Conservation (phyloP, 2,797 vertebrate species). For the Gadopsis marmoratus region DNA sequence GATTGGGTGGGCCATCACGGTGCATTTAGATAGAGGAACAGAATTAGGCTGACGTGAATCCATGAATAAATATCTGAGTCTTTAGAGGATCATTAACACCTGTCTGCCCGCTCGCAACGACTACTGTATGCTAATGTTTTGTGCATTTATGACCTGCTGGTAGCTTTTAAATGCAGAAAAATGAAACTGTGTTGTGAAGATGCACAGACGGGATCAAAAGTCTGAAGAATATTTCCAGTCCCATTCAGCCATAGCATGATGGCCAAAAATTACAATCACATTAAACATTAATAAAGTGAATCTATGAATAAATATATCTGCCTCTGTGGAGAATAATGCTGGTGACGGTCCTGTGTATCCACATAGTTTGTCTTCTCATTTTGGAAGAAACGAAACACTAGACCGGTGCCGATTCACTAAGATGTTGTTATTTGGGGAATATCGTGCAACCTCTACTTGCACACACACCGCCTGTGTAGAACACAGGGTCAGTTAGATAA, state of each 20-base stretch:
- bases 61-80: constrained; percentile 78
- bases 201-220: constrained; percentile 49
- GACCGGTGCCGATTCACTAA: background rate
- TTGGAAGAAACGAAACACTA: constrained; percentile 9
- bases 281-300: constrained; percentile 71
- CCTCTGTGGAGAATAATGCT: constrained; percentile 32
- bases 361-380: constrained; percentile 6
- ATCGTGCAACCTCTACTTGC: background rate
- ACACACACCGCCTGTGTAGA: constrained; percentile 7
- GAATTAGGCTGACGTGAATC: constrained; percentile 69
- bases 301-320: constrained; percentile 68
- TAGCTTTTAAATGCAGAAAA: constrained; percentile 70
- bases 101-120: constrained; percentile 66
- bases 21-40: constrained; percentile 56
- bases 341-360: background rate
- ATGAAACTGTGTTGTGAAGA: constrained; percentile 64
- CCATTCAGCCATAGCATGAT: constrained; percentile 44
- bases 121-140: constrained; percentile 69
- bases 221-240: constrained; percentile 57
- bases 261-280: constrained; percentile 49
- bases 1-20: constrained; percentile 51
- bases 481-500: constrained; percentile 2
- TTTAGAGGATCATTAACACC: constrained; percentile 79
- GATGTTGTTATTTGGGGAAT: background rate
- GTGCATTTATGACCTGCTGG: constrained; percentile 62